Evolutionary conservation across 2,888 invertebrate genomes (phyloP).

Genomic region (Mongoloraphidia duomilia): DNA sequence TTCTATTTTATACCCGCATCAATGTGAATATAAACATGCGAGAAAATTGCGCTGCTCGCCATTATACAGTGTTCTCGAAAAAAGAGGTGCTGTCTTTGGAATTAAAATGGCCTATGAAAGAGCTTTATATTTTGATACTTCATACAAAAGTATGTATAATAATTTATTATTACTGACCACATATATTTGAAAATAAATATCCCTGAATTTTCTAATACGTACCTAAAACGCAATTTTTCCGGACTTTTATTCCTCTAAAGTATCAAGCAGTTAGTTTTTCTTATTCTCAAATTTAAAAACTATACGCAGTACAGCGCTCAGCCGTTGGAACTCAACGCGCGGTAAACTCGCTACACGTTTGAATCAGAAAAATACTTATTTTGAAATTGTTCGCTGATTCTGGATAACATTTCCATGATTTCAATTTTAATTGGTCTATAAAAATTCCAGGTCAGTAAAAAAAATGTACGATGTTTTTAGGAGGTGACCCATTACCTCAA

Average conservation of each 20-base stretch:
- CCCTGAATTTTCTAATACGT: too few relatives aligned
- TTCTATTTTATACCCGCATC: slow-evolving; percentile 39
- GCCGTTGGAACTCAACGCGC: too few relatives aligned
- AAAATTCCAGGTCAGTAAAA: background rate
- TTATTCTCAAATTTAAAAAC: too few relatives aligned
- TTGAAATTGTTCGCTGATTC: too few relatives aligned
- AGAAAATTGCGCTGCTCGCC: slow-evolving; percentile 50
- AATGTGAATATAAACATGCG: slow-evolving; percentile 45
- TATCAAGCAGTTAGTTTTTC: too few relatives aligned
- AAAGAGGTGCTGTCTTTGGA: slow-evolving; percentile 50
- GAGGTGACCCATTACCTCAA: slow-evolving; percentile 32
- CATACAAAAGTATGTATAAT: slow-evolving; percentile 31
- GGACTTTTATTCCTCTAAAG: background rate
- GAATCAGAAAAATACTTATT: too few relatives aligned
- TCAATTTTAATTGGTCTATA: background rate
- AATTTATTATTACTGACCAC: background rate
- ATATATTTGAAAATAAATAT: too few relatives aligned
- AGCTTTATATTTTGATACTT: slow-evolving; percentile 50
- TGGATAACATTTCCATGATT: background rate
- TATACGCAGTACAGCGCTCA: too few relatives aligned
- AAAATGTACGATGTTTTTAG: slow-evolving; percentile 19
- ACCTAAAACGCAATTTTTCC: too few relatives aligned
- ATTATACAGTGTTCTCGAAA: slow-evolving; percentile 48
- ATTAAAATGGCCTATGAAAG: slow-evolving; percentile 58
- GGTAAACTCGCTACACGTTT: too few relatives aligned